phyloP scores from a whole-genome alignment of 2,888 invertebrate species.

The Eupithecia pulchellata region DNA sequence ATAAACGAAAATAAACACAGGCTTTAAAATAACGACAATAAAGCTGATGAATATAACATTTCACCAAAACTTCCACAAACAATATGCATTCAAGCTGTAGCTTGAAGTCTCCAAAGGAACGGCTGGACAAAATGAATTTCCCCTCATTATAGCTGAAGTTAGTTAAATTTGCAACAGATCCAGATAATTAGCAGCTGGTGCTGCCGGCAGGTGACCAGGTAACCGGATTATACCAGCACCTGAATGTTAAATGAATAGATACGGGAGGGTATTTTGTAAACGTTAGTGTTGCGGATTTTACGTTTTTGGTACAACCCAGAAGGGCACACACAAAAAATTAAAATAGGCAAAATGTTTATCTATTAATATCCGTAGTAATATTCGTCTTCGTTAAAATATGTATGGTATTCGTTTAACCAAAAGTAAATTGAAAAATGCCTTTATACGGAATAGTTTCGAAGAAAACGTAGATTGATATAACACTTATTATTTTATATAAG shows the following conservation, averaged over 20 bases:
- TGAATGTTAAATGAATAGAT: conserved; percentile 32
- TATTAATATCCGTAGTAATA: too few species aligned
- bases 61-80: neutral
- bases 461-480: too few species aligned
- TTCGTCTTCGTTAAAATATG: too few species aligned
- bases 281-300: neutral
- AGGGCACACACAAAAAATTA: too few species aligned
- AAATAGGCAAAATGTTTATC: too few species aligned
- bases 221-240: conserved; percentile 44
- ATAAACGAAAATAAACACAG: neutral
- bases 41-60: neutral
- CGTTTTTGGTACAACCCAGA: too few species aligned
- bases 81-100: neutral
- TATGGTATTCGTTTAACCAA: too few species aligned
- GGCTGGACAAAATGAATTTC: conserved; percentile 23
- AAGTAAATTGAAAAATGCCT: too few species aligned
- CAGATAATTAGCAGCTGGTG: conserved; percentile 31
- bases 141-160: conserved; percentile 19
- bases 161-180: conserved; percentile 34
- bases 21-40: neutral
- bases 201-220: conserved; percentile 33
- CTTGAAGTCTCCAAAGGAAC: conserved; percentile 11
- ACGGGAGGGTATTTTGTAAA: conserved; percentile 13
- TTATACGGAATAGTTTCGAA: neutral
- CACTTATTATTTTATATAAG: too few species aligned